Conservation (phyloP, 2,888 invertebrate species). For the Dynastes grantii region DNA sequence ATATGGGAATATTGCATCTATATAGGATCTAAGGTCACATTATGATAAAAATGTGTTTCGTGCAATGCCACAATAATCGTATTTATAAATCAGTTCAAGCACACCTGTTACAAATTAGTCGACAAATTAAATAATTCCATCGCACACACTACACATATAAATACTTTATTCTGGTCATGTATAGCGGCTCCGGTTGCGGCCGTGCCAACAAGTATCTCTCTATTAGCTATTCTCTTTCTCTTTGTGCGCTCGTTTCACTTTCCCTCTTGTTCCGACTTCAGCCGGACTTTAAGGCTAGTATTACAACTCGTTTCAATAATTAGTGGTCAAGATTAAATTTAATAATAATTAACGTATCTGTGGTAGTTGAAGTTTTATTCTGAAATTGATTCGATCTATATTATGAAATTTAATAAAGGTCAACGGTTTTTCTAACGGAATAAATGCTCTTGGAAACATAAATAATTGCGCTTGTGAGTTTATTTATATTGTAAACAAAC, state of each 20-base stretch:
- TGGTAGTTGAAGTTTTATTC: slow-evolving; percentile 31
- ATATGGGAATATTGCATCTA: background rate
- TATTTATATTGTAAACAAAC: slow-evolving; percentile 2
- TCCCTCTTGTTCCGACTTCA: slow-evolving; percentile 33
- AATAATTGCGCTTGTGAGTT: background rate
- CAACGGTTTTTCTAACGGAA: slow-evolving; percentile 33
- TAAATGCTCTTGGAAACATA: slow-evolving; percentile 7
- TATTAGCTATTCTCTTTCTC: slow-evolving; percentile 54
- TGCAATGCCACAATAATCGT: slow-evolving; percentile 54
- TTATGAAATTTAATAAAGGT: slow-evolving; percentile 44
- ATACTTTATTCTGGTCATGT: slow-evolving; percentile 56
- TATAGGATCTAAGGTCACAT: no score
- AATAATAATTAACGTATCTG: slow-evolving; percentile 42
- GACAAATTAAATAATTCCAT: slow-evolving; percentile 58
- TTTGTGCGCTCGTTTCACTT: slow-evolving; percentile 46
- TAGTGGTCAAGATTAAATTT: slow-evolving; percentile 47
- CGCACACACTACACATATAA: slow-evolving; percentile 55
- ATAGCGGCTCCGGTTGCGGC: slow-evolving; percentile 50
- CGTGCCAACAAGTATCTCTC: slow-evolving; percentile 53
- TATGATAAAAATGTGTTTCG: slow-evolving; percentile 19
- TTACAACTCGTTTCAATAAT: slow-evolving; percentile 47
- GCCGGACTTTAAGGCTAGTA: slow-evolving; percentile 40
- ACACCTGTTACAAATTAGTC: slow-evolving; percentile 58
- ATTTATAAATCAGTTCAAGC: slow-evolving; percentile 49
- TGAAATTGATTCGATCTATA: slow-evolving; percentile 32